Conservation (phyloP, 2,888 invertebrate species). For the Drosophila mercatorum region DNA sequence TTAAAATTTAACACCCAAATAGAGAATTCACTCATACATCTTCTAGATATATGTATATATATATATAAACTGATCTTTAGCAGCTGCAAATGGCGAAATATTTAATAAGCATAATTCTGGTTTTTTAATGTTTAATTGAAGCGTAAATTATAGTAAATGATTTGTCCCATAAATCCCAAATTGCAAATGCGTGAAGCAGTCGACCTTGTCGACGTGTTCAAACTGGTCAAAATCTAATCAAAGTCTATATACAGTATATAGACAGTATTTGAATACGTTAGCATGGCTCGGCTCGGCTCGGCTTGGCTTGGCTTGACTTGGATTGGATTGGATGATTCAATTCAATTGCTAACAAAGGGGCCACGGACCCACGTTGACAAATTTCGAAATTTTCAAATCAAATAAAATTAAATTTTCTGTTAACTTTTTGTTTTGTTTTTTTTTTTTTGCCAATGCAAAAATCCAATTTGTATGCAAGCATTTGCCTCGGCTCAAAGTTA, state of each 20-base stretch:
- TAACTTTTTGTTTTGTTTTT: not conserved
- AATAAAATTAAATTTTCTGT: conserved; percentile 32
- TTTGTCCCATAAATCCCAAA: conserved; percentile 21
- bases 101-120: not conserved
- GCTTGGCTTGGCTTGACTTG: not conserved
- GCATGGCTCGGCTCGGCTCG: not conserved
- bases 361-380: conserved; percentile 39
- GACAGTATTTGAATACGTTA: conserved; percentile 19
- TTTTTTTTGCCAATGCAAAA: conserved; percentile 30
- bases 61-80: not conserved
- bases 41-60: no score
- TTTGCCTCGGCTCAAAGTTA: conserved; percentile 18
- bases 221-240: conserved; percentile 39
- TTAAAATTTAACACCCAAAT: not conserved
- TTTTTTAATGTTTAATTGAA: not conserved
- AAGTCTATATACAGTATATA: not conserved
- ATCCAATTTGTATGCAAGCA: conserved; percentile 35
- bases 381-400: conserved; percentile 40
- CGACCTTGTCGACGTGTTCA: conserved; percentile 53
- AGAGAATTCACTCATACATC: no score
- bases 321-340: conserved; percentile 13
- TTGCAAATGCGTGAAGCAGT: conserved; percentile 32
- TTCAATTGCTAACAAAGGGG: conserved; percentile 32
- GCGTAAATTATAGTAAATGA: not conserved
- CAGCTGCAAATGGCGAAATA: not conserved